Base-by-base conservation (phyloP, 2,113 vertebrate species). In the Heliornis fulica region DNA sequence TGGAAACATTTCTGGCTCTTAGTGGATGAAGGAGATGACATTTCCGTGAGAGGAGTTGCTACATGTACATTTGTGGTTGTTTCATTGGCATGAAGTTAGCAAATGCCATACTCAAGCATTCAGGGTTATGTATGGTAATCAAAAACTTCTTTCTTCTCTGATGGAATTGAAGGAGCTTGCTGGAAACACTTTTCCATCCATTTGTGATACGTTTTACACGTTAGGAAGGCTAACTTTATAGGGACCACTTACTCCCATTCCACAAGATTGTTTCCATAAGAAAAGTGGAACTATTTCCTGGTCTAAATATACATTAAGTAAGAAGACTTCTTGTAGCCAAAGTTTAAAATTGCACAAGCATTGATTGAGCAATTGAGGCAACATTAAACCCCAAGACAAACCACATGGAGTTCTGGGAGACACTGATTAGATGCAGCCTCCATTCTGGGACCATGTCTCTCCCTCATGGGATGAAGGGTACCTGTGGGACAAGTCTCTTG, bases 41-140 rank as follows among this genome's bases (percentile, higher is more conserved):
- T 96, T 95, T 94, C 81, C 5, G 0, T 64, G 83, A 68, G 63
- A 90, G 65, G 40, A 90, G 31, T 10, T 38, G 9, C 69, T 93
- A 28, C 75, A 43, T 59, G 31, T 74, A 70, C 69, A 89, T 93
- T 95, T 94, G 90, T 91, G 89, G 87, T 90, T 93, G 56, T 87
- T 40, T 51, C 60, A 21, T n/a, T 90, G 90, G 90, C 56, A 48
- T 84, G 81, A 17, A 43, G n/a, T 38, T 71, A 54, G 43, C 38
- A 71, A 88, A 80, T 34, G 54, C 59, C 51, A 76, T 32, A 61
- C 79, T 81, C 50, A 21, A 36, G 72, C 46, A 32, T 61, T 68
- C 59, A 51, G 40, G 36, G 72, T 4, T 60, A 60, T 46, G 66
- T n/a, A 89, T 51, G 46, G 70, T 82, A 84, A 87, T 86, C 66